phyloP scores from a whole-genome alignment of 2,113 vertebrate species.

The Lepidothrix coronata region DNA sequence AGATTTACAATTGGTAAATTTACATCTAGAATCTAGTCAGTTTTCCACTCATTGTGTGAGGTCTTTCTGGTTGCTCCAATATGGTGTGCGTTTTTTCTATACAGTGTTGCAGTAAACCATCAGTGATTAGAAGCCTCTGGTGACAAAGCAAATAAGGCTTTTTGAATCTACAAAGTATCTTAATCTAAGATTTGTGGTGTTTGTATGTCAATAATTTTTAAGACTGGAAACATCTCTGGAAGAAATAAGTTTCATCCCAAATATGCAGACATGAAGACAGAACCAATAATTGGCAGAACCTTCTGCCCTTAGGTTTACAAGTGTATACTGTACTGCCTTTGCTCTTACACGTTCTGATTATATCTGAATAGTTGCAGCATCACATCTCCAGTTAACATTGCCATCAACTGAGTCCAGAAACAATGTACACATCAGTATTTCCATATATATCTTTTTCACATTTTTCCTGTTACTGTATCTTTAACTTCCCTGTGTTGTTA shows the following conservation, averaged over 20 bases:
- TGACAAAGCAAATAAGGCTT: not conserved
- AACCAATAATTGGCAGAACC: not conserved
- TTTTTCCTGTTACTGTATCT: not conserved
- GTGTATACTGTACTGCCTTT: not conserved
- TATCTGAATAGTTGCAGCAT: not conserved
- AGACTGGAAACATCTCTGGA: not conserved
- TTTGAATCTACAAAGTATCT: not conserved
- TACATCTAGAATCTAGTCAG: not conserved
- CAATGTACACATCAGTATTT: not conserved
- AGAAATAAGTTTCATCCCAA: not conserved
- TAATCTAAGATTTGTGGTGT: not conserved
- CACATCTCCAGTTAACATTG: not conserved
- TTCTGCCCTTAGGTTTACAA: not conserved
- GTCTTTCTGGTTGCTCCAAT: not conserved
- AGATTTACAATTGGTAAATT: not conserved
- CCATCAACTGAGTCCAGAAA: not conserved
- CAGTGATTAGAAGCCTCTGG: not conserved
- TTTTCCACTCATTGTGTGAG: not conserved
- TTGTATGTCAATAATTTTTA: not conserved
- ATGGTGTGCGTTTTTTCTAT: not conserved
- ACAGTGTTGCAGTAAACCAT: not conserved
- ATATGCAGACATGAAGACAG: not conserved
- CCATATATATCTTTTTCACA: not conserved
- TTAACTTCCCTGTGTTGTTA: not conserved
- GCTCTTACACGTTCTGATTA: not conserved